These are phyloP conservation scores for Tokudaia tokunoshimensis DNA, from an alignment of 2,797 vertebrate species.

Conservation along the genomic window DNA sequence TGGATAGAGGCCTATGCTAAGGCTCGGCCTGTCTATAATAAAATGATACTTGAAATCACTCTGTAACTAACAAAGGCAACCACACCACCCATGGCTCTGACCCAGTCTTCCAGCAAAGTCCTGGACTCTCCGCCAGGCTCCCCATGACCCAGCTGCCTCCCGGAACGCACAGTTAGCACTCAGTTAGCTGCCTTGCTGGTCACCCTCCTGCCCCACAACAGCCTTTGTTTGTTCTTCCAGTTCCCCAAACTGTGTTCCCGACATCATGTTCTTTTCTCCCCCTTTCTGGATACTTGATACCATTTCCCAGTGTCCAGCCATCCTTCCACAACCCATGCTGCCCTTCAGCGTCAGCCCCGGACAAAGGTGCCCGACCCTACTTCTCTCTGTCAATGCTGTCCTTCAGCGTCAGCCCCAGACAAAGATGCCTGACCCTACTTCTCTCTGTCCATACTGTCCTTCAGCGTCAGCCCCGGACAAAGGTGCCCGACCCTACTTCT, in stretches of 20 bases:
- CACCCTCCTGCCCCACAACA: neutral
- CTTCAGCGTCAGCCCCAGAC: no score
- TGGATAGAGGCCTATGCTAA: neutral
- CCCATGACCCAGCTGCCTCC: neutral
- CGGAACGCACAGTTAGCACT: neutral
- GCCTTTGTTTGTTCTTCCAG: neutral
- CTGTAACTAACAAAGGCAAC: neutral
- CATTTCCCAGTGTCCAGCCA: neutral
- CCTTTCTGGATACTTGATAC: neutral
- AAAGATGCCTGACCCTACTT: no score
- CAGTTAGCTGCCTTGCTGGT: neutral
- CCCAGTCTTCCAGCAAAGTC: neutral
- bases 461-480: no score
- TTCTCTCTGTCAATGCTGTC: neutral
- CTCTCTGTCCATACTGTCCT: no score
- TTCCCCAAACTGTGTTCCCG: neutral
- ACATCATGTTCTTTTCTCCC: neutral
- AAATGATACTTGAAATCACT: conserved; percentile 14
- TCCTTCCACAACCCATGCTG: neutral
- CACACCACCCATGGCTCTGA: neutral
- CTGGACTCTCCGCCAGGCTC: neutral
- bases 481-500: no score
- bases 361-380: neutral
- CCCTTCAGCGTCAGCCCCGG: neutral
- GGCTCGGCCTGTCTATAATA: neutral